Evolutionary conservation across 2,113 vertebrate genomes (phyloP), one percentile per base, ranked within the genome.

Genomic region (Leucoraja erinaceus): DNA sequence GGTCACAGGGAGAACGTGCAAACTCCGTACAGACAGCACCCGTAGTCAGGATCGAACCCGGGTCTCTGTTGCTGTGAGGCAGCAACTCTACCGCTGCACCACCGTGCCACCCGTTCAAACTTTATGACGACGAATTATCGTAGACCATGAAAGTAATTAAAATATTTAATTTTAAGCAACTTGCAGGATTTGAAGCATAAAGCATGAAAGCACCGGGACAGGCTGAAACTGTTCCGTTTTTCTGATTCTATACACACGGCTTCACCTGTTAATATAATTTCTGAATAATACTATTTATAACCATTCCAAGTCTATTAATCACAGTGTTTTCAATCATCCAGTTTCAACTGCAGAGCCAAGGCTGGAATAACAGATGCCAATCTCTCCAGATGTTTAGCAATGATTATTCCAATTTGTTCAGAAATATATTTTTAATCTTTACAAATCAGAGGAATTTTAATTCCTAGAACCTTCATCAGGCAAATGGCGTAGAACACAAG

Each of bases 271-370:
- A 63, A 63, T 88, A 20, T n/a, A 88, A 63, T 20, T 63, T 88
- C 59, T 88, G 83, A 88, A 88, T 88, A 63, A 88, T 66, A 14
- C 63, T 88, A 88, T 66, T 88, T 88, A 88, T n/a, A 63, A 63
- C 28, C 59, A 83, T 56, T 59, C 79, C 28, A 47, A 79, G 9
- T 56, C 79, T 59, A 56, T 12, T 56, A 56, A 83, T 83, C 79
- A 59, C 47, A 11, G 79, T 83, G 79, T 59, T 22, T 31, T 88
- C 83, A 88, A 88, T 88, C 83, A 66, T 61, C n/a, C 83, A 63
- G 31, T 88, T 63, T 88, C 31, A 66, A 88, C n/a, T 88, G 83
- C 28, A n/a, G 56, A 59, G 59, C 59, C 12, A 61, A 88, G 83
- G 83, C 83, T 63, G 83, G 14, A 77, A 77, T 77, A 77, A 16